Conservation (phyloP, 2,797 vertebrate genomes). For the Scolopax bukidnonensis region DNA sequence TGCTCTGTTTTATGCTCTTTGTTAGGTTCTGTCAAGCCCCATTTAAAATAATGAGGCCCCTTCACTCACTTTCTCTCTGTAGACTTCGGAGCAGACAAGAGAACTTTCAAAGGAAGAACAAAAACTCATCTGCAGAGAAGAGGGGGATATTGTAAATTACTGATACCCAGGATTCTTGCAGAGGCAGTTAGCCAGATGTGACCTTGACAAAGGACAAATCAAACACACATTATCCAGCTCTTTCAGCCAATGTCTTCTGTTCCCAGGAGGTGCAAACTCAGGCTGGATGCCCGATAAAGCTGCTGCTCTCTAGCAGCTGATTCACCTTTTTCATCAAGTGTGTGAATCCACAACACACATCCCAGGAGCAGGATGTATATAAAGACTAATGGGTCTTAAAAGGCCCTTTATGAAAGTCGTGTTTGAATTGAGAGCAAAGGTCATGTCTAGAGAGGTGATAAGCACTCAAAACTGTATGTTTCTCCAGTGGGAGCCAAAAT, state of each 20-base stretch:
- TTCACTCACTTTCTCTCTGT: conserved; percentile 65
- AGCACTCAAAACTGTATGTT: background rate
- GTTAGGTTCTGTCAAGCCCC: conserved; percentile 74
- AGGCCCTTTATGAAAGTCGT: background rate
- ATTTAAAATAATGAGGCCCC: conserved; percentile 78
- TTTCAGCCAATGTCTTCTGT: background rate
- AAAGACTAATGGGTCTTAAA: background rate
- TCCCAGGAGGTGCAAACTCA: conserved; percentile 25
- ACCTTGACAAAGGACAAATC: conserved; percentile 50
- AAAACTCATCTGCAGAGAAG: background rate
- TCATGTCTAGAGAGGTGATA: background rate
- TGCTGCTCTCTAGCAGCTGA: background rate
- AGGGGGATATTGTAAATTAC: conserved; percentile 45
- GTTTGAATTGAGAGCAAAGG: background rate
- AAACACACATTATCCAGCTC: background rate
- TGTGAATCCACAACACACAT: background rate
- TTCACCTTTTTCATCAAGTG: conserved; percentile 27
- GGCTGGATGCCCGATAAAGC: background rate
- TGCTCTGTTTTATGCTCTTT: conserved; percentile 75
- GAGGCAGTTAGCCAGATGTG: conserved; percentile 5
- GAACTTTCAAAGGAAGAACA: conserved; percentile 48
- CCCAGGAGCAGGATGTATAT: background rate
- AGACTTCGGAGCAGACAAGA: background rate
- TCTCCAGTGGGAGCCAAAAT: background rate
- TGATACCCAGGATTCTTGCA: background rate